Percentiles rank a stretch among this genome's conserved stretches.
Evolutionary conservation across 37 sponge, comb jelly and placozoan genomes (phyloP).

Genomic region (Tethya wilhelma): DNA sequence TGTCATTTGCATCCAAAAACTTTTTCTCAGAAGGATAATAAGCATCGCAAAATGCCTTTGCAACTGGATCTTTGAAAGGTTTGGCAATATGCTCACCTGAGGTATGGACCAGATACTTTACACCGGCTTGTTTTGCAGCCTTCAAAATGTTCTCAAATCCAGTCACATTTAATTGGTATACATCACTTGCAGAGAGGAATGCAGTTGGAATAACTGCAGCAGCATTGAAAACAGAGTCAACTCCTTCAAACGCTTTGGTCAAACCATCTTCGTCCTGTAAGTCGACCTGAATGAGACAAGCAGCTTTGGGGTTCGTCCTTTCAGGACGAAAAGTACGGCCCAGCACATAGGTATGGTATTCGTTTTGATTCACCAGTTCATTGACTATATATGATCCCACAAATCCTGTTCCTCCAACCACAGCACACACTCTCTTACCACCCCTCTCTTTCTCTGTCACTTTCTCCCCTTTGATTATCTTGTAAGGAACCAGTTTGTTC

Average conservation of each 20-base stretch:
- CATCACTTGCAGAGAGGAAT: constrained; percentile 34
- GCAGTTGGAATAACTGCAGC: constrained; percentile 64
- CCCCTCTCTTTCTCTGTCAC: no score
- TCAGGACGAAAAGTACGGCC: constrained; percentile 52
- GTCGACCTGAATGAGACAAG: constrained; percentile 73
- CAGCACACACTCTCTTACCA: constrained; percentile 74
- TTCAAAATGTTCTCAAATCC: constrained; percentile 35
- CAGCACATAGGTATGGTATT: constrained; percentile 63
- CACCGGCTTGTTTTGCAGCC: constrained; percentile 57
- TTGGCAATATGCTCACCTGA: constrained; percentile 19
- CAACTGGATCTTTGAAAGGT: neutral
- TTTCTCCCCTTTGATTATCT: no score
- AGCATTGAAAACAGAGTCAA: constrained; percentile 67
- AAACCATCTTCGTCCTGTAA: constrained; percentile 66
- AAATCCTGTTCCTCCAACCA: constrained; percentile 76
- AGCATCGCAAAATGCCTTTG: constrained; percentile 28
- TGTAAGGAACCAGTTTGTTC: no score
- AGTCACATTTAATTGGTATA: constrained; percentile 42
- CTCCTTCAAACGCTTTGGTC: constrained; percentile 54
- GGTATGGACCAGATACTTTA: constrained; percentile 55
- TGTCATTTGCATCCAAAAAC: constrained; percentile 30
- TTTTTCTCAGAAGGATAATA: constrained; percentile 6
- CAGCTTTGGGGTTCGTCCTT: constrained; percentile 57
- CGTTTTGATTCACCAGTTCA: constrained; percentile 37
- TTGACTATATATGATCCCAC: constrained; percentile 72